Percentiles rank a stretch among this genome's conserved stretches.
These are phyloP conservation scores for Athetis lepigone DNA, from an alignment of 2,888 invertebrate species.

Conservation along the genomic window DNA sequence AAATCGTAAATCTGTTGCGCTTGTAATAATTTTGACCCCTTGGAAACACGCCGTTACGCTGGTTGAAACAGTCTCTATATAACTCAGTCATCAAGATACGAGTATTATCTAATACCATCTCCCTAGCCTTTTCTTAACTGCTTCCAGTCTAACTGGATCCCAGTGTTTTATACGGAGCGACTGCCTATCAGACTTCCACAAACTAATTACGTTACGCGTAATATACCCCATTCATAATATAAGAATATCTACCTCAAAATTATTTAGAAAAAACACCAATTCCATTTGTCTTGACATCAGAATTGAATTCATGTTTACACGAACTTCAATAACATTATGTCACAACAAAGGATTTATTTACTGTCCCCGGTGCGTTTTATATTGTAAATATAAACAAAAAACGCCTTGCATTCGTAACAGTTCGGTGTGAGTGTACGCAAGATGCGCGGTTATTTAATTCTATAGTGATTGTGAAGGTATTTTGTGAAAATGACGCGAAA, in stretches of 20 bases:
- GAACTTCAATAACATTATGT: conserved; percentile 59
- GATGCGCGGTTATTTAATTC: conserved; percentile 27
- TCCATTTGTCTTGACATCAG: conserved; percentile 28
- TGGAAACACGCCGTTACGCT: no score
- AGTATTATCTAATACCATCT: no score
- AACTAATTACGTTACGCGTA: background rate
- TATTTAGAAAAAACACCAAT: conserved; percentile 14
- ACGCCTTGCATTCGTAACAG: conserved; percentile 17
- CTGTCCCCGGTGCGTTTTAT: conserved; percentile 41
- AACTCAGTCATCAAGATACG: no score
- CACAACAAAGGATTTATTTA: conserved; percentile 63
- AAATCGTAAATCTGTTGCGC: no score
- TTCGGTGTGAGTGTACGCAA: conserved; percentile 28
- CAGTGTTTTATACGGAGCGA: no score
- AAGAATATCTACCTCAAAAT: conserved; percentile 2
- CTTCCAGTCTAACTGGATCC: no score
- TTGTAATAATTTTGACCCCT: no score
- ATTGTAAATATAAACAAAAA: conserved; percentile 61
- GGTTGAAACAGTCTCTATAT: no score
- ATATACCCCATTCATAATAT: background rate
- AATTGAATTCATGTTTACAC: conserved; percentile 62
- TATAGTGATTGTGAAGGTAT: conserved; percentile 20
- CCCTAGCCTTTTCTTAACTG: no score
- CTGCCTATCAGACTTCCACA: no score
- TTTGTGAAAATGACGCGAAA: conserved; percentile 66